Percentiles rank a stretch among this genome's conserved stretches.
Conservation (phyloP, 2,797 vertebrate species). For the Paguma larvata region DNA sequence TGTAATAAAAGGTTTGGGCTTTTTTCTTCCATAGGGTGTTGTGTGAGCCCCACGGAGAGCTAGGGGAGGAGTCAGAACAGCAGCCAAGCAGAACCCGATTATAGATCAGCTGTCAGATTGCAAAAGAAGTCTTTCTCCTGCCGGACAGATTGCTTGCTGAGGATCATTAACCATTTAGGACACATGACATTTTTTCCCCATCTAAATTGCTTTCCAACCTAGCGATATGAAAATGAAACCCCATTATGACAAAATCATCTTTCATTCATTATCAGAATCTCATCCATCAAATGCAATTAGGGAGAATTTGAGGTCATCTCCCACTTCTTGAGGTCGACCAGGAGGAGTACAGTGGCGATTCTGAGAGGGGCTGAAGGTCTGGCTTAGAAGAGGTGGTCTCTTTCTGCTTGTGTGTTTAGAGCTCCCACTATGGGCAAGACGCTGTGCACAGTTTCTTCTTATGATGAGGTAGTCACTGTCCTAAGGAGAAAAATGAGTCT, state of each 20-base stretch:
- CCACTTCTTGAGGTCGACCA: neutral
- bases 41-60: constrained; percentile 54
- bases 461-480: neutral
- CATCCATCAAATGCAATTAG: constrained; percentile 82
- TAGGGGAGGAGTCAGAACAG: neutral
- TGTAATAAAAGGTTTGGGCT: constrained; percentile 44
- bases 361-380: neutral
- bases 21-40: constrained; percentile 41
- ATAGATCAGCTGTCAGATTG: constrained; percentile 84
- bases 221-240: constrained; percentile 83
- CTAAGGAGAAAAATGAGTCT: neutral
- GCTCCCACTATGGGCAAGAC: neutral
- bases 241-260: constrained; percentile 84
- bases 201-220: constrained; percentile 79
- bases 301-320: constrained; percentile 57
- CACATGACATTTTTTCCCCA: neutral
- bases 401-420: neutral
- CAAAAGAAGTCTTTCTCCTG: constrained; percentile 79
- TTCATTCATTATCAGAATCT: constrained; percentile 82
- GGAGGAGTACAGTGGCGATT: neutral
- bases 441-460: neutral
- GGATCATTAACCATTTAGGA: constrained; percentile 87
- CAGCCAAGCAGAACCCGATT: constrained; percentile 81
- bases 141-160: constrained; percentile 84
- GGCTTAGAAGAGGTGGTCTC: neutral